Conservation (phyloP, 1,140 invertebrate genomes). For the Caenorhabditis elegans region WBcel235 BX284604.4:672501-673000, state of each 20-base stretch:
- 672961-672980: background rate
- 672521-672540: too few relatives aligned
- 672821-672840: background rate
- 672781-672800: background rate
- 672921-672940: background rate
- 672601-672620: too few relatives aligned
- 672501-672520: too few relatives aligned
- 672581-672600: too few relatives aligned
- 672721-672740: background rate
- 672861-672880: background rate
- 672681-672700: too few relatives aligned
- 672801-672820: background rate
- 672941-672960: background rate
- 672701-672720: background rate
- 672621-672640: too few relatives aligned
- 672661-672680: too few relatives aligned
- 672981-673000: too few relatives aligned
- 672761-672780: background rate
- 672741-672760: background rate
- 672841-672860: background rate
- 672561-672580: too few relatives aligned
- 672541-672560: too few relatives aligned
- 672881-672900: background rate
- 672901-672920: background rate
- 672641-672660: too few relatives aligned